Evolutionary conservation across 2,888 invertebrate species (phyloP).

Genomic region (Criorhina ranunculi): DNA sequence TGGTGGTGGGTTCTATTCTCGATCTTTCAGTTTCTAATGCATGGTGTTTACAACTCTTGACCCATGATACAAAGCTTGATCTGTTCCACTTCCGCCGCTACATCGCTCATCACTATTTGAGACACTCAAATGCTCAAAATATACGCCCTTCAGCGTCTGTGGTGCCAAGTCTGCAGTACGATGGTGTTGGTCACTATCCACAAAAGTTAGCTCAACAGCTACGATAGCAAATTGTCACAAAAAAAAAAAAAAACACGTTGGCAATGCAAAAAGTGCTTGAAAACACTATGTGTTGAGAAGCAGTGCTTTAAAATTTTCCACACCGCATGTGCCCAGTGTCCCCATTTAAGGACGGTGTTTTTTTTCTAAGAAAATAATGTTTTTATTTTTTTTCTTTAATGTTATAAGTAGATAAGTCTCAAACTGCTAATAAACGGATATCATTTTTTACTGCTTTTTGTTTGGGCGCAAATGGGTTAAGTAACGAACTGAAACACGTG

Average conservation of each 20-base stretch:
- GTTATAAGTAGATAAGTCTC: conserved; percentile 8
- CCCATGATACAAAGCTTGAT: too few relatives aligned
- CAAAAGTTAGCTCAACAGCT: background rate
- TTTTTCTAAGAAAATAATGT: conserved; percentile 5
- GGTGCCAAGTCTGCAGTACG: conserved; percentile 5
- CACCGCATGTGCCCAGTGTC: too few relatives aligned
- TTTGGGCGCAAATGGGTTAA: background rate
- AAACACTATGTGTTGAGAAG: conserved; percentile 4
- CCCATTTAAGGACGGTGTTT: background rate
- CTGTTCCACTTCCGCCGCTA: too few relatives aligned
- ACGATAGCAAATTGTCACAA: background rate
- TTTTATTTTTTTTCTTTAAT: background rate
- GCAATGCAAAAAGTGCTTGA: background rate
- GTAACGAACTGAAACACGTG: too few relatives aligned
- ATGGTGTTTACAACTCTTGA: too few relatives aligned
- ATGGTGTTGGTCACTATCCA: background rate
- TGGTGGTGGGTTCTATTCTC: too few relatives aligned
- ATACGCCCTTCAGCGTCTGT: background rate
- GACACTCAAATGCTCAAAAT: background rate
- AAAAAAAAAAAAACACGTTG: background rate
- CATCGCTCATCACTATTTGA: too few relatives aligned
- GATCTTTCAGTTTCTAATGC: too few relatives aligned
- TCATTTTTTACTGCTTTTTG: background rate
- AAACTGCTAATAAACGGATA: too few relatives aligned
- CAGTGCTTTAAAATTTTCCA: too few relatives aligned